Evolutionary conservation across 2,797 vertebrate genomes (phyloP).

Genomic region (Cynopterus sphinx): DNA sequence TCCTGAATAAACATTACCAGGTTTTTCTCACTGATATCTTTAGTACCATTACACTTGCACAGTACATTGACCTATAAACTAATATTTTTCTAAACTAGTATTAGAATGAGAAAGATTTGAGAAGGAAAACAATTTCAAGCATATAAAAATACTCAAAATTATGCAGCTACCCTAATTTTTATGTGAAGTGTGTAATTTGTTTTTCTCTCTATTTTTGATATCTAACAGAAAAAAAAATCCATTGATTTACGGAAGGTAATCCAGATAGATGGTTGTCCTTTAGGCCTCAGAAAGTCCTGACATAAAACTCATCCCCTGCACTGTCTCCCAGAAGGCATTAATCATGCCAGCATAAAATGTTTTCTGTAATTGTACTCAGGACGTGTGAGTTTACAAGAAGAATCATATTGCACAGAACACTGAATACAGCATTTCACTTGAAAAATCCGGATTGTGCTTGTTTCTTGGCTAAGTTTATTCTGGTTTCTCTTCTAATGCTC

Average conservation of each 20-base stretch:
- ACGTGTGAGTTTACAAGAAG: neutral
- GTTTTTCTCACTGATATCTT: neutral
- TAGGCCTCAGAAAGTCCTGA: neutral
- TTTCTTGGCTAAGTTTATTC: neutral
- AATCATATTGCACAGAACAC: neutral
- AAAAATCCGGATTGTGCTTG: neutral
- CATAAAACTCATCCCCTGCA: neutral
- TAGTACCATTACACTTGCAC: neutral
- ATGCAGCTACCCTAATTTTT: neutral
- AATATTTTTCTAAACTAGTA: neutral
- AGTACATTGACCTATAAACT: neutral
- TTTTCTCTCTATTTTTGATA: neutral
- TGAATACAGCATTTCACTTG: neutral
- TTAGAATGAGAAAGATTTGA: neutral
- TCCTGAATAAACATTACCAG: neutral
- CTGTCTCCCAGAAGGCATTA: neutral
- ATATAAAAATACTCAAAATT: neutral
- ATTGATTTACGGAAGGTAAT: neutral
- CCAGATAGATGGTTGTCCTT: neutral
- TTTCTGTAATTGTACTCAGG: conserved; percentile 42
- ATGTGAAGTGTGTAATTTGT: neutral
- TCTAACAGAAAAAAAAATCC: neutral
- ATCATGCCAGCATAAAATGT: neutral
- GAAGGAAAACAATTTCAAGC: neutral
- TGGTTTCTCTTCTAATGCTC: neutral